Evolutionary conservation across 64 coral and sea anemone species (phyloP), one percentile per base, ranked within the genome.

Genomic region (Pachyseris speciosa): DNA sequence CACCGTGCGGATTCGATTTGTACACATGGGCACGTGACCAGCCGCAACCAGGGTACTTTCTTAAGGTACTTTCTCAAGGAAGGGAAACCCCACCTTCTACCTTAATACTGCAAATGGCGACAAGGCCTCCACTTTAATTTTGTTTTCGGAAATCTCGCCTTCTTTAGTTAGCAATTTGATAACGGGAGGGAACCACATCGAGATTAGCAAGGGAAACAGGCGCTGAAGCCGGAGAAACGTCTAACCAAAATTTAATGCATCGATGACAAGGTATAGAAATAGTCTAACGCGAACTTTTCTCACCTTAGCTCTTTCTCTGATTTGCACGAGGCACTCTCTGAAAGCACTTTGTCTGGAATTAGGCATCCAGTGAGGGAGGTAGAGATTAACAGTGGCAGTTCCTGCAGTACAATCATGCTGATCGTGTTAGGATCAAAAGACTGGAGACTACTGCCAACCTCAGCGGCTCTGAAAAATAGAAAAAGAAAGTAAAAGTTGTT

Each of bases 371-470:
- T 75, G 28, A 70, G 51, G 12, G 70, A 73, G 69, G 17, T 87
- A 55, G 68, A 78, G 0, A 89, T 69, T 13, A 96, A 30, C 25
- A 84, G 59, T 69, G 94, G 94, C 38, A 96, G 37, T 44, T 96
- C 94, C 7, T 96, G 78, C 3, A 96, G 57, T 22, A 89, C n/a
- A 32, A 96, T 89, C 94, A 96, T 96, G 29, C 94, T 96, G 60
- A 96, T 30, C 32, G 90, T 92, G 55, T 91, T 92, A 22, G 85
- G 90, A 28, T 96, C 90, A 96, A 91, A 93, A 22, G 44, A 58
- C 36, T 96, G 84, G 47, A 96, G 78, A 61, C 90, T 89, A 80
- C 38, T 51, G 26, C 84, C 85, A 66, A 60, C 67, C 48, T 86
- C 77, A 6, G 72, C 85, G 74, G 84, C 76, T 57, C 95, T 96